These are phyloP conservation scores for Drosophila ironensis DNA, from an alignment of 1,140 invertebrate genomes.

Conservation along the genomic window DNA sequence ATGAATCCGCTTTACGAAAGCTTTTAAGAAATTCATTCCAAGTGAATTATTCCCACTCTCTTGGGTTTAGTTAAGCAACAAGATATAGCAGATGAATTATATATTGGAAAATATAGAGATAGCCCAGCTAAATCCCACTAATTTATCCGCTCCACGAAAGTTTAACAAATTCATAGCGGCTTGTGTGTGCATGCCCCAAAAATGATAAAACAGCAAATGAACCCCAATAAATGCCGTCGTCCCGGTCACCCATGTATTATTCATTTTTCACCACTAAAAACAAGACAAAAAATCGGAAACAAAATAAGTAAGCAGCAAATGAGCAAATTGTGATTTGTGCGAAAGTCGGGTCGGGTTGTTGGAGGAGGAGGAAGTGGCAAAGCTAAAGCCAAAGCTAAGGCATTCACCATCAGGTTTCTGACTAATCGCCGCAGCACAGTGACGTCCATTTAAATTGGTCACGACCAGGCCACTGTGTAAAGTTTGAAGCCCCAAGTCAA, in stretches of 20 bases:
- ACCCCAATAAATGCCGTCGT: slow-evolving; percentile 8
- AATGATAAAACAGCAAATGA: slow-evolving; percentile 16
- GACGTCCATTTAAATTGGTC: not conserved
- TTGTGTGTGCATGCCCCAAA: slow-evolving; percentile 3
- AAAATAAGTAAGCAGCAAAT: slow-evolving; percentile 16
- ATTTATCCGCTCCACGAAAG: too few relatives aligned
- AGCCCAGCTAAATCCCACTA: too few relatives aligned
- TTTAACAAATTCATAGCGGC: too few relatives aligned
- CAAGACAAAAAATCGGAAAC: not conserved
- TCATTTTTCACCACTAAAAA: slow-evolving; percentile 14
- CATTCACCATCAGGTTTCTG: slow-evolving; percentile 69
- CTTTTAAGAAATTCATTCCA: too few relatives aligned
- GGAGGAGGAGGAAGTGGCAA: not conserved
- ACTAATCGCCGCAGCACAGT: slow-evolving; percentile 60
- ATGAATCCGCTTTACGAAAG: too few relatives aligned
- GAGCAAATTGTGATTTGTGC: slow-evolving; percentile 16
- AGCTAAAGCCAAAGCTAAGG: not conserved
- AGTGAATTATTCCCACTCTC: too few relatives aligned
- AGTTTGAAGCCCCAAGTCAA: too few relatives aligned
- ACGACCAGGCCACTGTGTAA: too few relatives aligned
- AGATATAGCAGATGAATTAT: too few relatives aligned
- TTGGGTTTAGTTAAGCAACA: too few relatives aligned
- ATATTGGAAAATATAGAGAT: too few relatives aligned
- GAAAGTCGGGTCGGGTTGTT: too few relatives aligned
- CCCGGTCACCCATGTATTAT: slow-evolving; percentile 35